Evolutionary conservation across 2,888 invertebrate species (phyloP).

Genomic region (Thera obeliscata): DNA sequence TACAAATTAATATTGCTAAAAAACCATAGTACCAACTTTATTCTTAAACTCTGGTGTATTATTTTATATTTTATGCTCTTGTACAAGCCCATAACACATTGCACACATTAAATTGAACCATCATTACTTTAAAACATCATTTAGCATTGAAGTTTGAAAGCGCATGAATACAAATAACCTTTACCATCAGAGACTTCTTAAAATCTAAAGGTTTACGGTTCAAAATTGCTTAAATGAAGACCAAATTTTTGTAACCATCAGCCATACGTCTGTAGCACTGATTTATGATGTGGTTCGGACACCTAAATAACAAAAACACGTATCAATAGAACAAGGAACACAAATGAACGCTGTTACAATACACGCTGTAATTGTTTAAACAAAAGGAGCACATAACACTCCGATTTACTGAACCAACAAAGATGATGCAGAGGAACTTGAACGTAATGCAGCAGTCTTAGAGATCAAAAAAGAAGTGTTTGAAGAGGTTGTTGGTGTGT

Average conservation of each 20-base stretch:
- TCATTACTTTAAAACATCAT: conserved; percentile 71
- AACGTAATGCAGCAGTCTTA: conserved; percentile 29
- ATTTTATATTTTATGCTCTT: conserved; percentile 54
- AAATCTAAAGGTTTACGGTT: conserved; percentile 41
- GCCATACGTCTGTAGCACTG: conserved; percentile 62
- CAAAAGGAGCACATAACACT: conserved; percentile 60
- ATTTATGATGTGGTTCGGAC: conserved; percentile 82
- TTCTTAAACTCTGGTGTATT: conserved; percentile 36
- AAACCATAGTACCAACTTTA: not conserved
- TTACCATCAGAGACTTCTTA: conserved; percentile 25
- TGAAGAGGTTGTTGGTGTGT: conserved; percentile 36
- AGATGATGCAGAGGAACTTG: conserved; percentile 32
- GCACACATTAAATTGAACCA: conserved; percentile 68
- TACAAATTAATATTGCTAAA: not conserved
- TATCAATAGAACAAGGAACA: conserved; percentile 79
- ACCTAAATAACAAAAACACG: conserved; percentile 76
- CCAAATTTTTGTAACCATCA: conserved; percentile 48
- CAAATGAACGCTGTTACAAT: conserved; percentile 81
- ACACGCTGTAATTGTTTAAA: conserved; percentile 81
- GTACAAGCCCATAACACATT: conserved; percentile 55
- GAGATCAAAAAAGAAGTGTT: conserved; percentile 10
- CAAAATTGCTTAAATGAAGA: conserved; percentile 40
- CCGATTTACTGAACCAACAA: conserved; percentile 44
- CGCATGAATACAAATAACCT: conserved; percentile 31
- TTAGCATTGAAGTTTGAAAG: conserved; percentile 59